A percentile compares a stretch with the other conserved stretches of the same genome.
These are phyloP conservation scores for Sebastes dallii DNA, from an alignment of 2,797 vertebrate genomes.

Conservation along the genomic window DNA sequence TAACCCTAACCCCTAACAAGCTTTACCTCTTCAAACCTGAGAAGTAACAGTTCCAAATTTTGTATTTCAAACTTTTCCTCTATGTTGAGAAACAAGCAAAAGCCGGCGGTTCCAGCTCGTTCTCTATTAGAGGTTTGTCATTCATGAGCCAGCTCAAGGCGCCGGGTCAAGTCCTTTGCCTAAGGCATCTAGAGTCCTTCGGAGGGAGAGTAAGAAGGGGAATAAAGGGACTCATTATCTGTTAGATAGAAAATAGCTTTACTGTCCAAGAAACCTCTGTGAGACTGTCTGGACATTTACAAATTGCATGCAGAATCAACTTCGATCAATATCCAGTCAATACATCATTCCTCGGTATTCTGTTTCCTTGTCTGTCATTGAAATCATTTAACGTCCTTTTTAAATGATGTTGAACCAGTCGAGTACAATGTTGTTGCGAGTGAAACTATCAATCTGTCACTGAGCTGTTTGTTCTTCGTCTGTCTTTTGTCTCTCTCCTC, in stretches of 20 bases:
- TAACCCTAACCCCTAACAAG: not conserved
- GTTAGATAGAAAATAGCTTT: not conserved
- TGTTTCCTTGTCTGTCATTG: constrained; percentile 9
- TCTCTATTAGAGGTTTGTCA: constrained; percentile 3
- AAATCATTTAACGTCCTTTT: constrained; percentile 2
- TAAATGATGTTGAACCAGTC: constrained; percentile 22
- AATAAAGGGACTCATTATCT: constrained; percentile 10
- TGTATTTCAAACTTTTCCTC: not conserved
- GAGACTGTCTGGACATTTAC: not conserved
- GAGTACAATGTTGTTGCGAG: not conserved
- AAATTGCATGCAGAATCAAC: not conserved
- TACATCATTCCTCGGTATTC: not conserved
- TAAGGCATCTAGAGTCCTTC: constrained; percentile 2
- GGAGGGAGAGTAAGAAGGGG: not conserved
- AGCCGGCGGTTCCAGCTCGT: not conserved
- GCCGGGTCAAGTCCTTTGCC: constrained; percentile 29
- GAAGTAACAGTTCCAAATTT: not conserved
- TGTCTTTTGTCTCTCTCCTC: constrained; percentile 25
- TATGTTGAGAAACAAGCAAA: not conserved
- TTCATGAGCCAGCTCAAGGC: constrained; percentile 14
- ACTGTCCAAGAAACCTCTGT: not conserved
- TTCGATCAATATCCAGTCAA: not conserved
- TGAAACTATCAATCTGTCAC: constrained; percentile 36
- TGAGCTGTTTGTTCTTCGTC: constrained; percentile 31
- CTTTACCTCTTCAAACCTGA: not conserved